Percentiles rank a stretch among this genome's conserved stretches.
Conservation (phyloP, 2,797 vertebrate genomes). For the Cygnus olor region DNA sequence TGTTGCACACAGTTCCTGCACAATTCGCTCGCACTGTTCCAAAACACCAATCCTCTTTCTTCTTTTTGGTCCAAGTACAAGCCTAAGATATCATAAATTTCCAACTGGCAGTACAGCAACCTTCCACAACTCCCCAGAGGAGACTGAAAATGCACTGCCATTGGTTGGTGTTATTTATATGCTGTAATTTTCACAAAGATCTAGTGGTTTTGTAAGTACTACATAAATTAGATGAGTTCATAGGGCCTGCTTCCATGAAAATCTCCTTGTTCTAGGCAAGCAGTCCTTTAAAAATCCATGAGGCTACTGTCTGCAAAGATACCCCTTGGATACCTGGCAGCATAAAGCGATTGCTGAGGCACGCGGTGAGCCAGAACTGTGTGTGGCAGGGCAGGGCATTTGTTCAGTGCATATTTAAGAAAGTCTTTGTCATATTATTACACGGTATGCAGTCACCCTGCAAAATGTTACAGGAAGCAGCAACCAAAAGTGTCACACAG, state of each 20-base stretch:
- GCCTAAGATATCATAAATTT: not conserved
- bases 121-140: not conserved
- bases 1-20: not conserved
- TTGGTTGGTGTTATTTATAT: slow-evolving; percentile 33
- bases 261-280: not conserved
- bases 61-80: not conserved
- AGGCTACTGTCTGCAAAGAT: not conserved
- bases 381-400: not conserved
- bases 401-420: not conserved
- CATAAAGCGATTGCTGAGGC: rapidly evolving
- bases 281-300: not conserved
- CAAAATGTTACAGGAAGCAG: not conserved
- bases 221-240: slow-evolving; percentile 10
- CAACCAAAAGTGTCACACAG: rapidly evolving
- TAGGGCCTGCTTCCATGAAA: not conserved
- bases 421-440: not conserved
- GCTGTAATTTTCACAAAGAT: slow-evolving; percentile 20
- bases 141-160: not conserved
- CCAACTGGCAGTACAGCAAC: not conserved
- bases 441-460: rapidly evolving
- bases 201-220: slow-evolving; percentile 1
- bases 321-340: not conserved
- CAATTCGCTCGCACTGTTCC: not conserved
- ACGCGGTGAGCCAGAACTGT: not conserved
- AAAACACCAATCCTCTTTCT: slow-evolving; percentile 15